These are phyloP conservation scores for Syrista parreyssii DNA, from an alignment of 2,888 invertebrate genomes.

Conservation along the genomic window DNA sequence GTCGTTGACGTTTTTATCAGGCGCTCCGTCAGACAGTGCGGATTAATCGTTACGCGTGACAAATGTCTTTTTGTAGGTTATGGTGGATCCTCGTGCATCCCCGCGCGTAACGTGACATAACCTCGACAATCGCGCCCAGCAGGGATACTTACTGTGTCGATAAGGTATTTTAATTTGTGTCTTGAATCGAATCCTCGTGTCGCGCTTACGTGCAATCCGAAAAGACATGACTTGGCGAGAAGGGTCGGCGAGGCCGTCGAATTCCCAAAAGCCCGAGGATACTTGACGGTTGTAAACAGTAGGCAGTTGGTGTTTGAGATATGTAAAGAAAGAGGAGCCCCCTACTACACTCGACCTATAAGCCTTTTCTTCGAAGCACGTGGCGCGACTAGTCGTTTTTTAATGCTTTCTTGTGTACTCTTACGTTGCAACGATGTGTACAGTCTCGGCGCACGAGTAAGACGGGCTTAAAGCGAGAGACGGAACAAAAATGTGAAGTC, in stretches of 20 bases:
- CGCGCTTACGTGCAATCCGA: not conserved
- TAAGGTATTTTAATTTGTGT: not conserved
- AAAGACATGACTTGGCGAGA: not conserved
- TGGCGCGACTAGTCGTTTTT: not conserved
- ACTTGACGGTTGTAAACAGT: not conserved
- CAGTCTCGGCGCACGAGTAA: too few species aligned
- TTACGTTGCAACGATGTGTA: too few species aligned
- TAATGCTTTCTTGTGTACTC: not conserved
- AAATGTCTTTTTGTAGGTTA: not conserved
- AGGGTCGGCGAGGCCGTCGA: not conserved
- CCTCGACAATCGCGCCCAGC: too few species aligned
- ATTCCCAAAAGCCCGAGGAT: not conserved
- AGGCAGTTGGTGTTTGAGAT: not conserved
- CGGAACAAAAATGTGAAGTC: too few species aligned
- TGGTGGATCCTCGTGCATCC: not conserved
- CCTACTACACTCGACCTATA: not conserved
- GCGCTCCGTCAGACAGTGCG: not conserved
- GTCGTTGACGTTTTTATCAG: not conserved
- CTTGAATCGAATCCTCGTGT: not conserved
- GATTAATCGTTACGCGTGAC: not conserved
- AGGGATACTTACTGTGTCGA: too few species aligned
- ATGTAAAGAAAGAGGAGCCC: not conserved
- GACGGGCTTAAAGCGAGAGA: too few species aligned
- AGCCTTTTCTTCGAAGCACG: not conserved
- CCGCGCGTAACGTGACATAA: too few species aligned